Percentiles rank a stretch among this genome's conserved stretches.
Evolutionary conservation across 2,797 vertebrate genomes (phyloP).

Genomic region (Semaprochilodus insignis): DNA sequence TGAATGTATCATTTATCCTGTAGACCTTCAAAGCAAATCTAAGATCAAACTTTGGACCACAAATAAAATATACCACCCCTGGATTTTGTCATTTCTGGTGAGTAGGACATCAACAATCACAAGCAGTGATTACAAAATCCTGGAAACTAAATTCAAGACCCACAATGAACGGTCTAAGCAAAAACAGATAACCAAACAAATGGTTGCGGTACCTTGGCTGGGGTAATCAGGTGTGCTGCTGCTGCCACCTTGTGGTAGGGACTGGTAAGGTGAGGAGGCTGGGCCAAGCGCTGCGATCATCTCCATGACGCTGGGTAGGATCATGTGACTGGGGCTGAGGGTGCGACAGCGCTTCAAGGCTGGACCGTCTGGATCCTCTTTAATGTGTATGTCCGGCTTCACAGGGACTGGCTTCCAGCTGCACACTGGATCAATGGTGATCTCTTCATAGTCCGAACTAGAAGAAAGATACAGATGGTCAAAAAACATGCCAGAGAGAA

Average conservation of each 20-base stretch:
- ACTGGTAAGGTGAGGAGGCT: slow-evolving; percentile 81
- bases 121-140: too few relatives aligned
- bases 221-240: slow-evolving; percentile 80
- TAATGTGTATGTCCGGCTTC: slow-evolving; percentile 90
- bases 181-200: neutral
- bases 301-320: slow-evolving; percentile 95
- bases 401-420: slow-evolving; percentile 94
- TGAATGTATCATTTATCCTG: too few relatives aligned
- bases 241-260: slow-evolving; percentile 76
- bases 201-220: slow-evolving; percentile 76
- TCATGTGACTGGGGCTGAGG: slow-evolving; percentile 92
- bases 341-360: slow-evolving; percentile 92
- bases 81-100: too few relatives aligned
- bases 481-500: neutral
- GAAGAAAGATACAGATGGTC: neutral
- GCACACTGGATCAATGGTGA: slow-evolving; percentile 95
- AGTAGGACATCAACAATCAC: too few relatives aligned
- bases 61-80: too few relatives aligned
- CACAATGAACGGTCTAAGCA: neutral
- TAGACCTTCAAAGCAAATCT: neutral
- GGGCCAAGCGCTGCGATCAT: slow-evolving; percentile 94
- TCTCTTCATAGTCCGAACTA: slow-evolving; percentile 94
- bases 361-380: slow-evolving; percentile 92
- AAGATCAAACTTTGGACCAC: too few relatives aligned
- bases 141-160: too few relatives aligned